phyloP scores from a whole-genome alignment of 2,113 vertebrate genomes.

The Eclectus roratus region DNA sequence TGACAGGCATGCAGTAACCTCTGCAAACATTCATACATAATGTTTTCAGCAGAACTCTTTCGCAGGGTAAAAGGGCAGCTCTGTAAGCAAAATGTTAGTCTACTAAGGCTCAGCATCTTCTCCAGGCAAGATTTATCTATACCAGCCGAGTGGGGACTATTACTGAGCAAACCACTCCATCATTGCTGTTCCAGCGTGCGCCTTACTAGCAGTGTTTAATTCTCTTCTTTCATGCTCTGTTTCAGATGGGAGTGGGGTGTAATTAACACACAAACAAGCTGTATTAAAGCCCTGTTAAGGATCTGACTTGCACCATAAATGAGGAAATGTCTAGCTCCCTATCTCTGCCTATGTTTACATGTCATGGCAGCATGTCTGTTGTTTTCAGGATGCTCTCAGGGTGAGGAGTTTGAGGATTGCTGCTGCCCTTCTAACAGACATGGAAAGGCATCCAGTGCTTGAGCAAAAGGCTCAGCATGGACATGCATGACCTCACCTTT shows the following conservation, averaged over 20 bases:
- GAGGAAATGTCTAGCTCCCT: constrained; percentile 25
- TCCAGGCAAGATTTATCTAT: constrained; percentile 59
- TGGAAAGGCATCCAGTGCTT: not conserved
- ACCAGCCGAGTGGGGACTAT: constrained; percentile 47
- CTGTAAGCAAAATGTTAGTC: constrained; percentile 18
- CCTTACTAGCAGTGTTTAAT: constrained; percentile 61
- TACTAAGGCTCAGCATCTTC: constrained; percentile 24
- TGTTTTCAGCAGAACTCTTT: not conserved
- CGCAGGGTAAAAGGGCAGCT: not conserved
- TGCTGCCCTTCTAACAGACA: not conserved
- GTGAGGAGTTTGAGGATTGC: not conserved
- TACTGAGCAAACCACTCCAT: constrained; percentile 66
- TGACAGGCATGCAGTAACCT: not conserved
- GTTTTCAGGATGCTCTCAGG: not conserved
- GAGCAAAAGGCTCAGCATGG: not conserved
- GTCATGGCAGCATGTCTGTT: not conserved
- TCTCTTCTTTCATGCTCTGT: constrained; percentile 66
- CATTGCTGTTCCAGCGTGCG: constrained; percentile 44
- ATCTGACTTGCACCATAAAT: constrained; percentile 37
- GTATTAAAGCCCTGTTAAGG: constrained; percentile 57
- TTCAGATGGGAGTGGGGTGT: constrained; percentile 62
- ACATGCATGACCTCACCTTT: not conserved
- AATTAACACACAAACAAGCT: constrained; percentile 67
- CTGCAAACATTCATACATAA: not conserved
- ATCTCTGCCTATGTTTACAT: not conserved